Percentiles rank a stretch among this genome's conserved stretches.
Evolutionary conservation across 2,888 invertebrate species (phyloP).

Genomic region (Mesoligia furuncula): DNA sequence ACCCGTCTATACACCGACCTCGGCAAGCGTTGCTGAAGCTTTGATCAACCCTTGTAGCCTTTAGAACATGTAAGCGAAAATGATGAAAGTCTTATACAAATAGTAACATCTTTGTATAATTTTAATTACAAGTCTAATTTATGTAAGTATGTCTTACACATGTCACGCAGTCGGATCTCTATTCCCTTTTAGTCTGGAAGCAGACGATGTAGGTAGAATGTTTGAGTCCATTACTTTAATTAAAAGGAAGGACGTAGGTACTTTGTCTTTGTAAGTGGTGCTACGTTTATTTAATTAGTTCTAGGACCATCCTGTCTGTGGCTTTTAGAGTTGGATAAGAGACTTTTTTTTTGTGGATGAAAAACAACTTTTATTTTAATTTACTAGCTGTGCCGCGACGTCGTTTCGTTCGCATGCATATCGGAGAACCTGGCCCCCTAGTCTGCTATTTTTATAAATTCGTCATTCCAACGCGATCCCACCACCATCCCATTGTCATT

Average conservation of each 20-base stretch:
- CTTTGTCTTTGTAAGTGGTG: constrained; percentile 25
- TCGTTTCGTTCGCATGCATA: too few relatives aligned
- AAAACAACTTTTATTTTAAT: background rate
- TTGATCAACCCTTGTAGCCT: background rate
- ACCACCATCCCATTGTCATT: too few relatives aligned
- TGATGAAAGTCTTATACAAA: background rate
- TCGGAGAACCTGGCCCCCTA: too few relatives aligned
- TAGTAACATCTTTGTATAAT: background rate
- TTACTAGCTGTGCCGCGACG: too few relatives aligned
- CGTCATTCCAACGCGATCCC: too few relatives aligned
- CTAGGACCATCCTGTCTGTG: background rate
- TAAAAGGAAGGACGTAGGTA: constrained; percentile 27
- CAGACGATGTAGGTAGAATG: constrained; percentile 25
- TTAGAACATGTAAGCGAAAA: background rate
- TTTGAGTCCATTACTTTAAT: constrained; percentile 35
- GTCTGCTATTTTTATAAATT: too few relatives aligned
- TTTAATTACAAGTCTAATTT: background rate
- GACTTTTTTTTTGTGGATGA: background rate
- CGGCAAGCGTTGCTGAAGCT: background rate
- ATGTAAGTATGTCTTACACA: background rate
- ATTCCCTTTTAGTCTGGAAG: constrained; percentile 6
- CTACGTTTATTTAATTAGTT: constrained; percentile 39
- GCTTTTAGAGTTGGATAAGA: background rate
- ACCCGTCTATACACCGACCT: background rate
- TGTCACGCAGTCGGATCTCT: background rate